These are phyloP conservation scores for Enteromius fasciolatus DNA, from an alignment of 2,797 vertebrate species.

Conservation along the genomic window DNA sequence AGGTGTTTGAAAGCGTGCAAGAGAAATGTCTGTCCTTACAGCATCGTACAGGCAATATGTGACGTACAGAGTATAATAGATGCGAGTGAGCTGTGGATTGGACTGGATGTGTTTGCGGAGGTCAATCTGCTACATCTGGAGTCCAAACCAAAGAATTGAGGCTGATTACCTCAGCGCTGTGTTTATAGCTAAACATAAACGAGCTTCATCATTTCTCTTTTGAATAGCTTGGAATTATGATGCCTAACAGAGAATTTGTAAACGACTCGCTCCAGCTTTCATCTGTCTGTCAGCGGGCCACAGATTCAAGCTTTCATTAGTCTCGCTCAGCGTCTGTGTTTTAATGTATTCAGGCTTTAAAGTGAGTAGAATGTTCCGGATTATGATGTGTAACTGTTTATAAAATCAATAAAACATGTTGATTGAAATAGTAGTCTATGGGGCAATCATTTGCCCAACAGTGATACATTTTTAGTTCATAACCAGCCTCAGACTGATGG, in stretches of 20 bases:
- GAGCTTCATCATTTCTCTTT: background rate
- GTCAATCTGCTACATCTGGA: slow-evolving; percentile 2
- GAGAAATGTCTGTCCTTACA: background rate
- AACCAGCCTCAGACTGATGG: background rate
- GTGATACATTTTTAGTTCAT: background rate
- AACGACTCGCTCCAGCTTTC: background rate
- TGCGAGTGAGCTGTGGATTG: background rate
- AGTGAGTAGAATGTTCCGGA: background rate
- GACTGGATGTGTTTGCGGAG: background rate
- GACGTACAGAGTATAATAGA: background rate
- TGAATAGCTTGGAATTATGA: background rate
- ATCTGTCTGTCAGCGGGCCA: background rate
- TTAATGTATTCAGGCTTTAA: background rate
- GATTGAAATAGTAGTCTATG: background rate
- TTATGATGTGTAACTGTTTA: background rate
- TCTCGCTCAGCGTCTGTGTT: background rate
- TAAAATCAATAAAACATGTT: background rate
- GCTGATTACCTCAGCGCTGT: slow-evolving; percentile 21
- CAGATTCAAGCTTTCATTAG: slow-evolving; percentile 3
- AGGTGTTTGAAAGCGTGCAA: background rate
- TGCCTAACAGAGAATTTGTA: slow-evolving; percentile 13
- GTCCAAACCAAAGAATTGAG: background rate
- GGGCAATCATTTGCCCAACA: background rate
- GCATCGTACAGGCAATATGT: background rate
- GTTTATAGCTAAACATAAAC: slow-evolving; percentile 37